A percentile compares a stretch with the other conserved stretches of the same genome.
Evolutionary conservation across 2,888 invertebrate genomes (phyloP).

Genomic region (Tetragnatha montana): DNA sequence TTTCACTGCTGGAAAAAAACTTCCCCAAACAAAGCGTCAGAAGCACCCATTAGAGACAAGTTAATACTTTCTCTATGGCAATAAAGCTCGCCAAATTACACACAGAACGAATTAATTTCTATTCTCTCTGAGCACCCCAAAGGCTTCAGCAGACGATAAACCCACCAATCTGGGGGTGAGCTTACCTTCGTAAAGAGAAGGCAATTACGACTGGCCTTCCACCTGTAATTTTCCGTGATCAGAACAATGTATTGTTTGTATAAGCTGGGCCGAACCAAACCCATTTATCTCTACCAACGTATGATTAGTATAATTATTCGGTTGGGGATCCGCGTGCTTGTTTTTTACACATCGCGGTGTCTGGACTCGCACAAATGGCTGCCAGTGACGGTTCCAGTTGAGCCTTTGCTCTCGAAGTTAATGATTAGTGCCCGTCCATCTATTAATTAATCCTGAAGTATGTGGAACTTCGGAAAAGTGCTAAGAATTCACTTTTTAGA

Average conservation of each 20-base stretch:
- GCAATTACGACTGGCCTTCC: conserved; percentile 34
- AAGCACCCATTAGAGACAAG: conserved; percentile 4
- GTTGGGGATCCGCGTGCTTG: conserved; percentile 6
- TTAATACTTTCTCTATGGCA: conserved; percentile 4
- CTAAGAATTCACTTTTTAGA: too few species aligned
- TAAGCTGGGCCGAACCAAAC: conserved; percentile 37
- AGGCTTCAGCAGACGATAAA: conserved; percentile 1
- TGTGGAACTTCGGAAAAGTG: too few species aligned
- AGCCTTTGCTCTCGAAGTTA: conserved; percentile 6
- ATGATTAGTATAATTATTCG: conserved; percentile 50
- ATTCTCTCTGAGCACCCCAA: conserved; percentile 1
- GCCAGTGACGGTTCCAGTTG: neutral
- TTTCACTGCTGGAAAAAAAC: neutral
- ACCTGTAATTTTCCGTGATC: conserved; percentile 35
- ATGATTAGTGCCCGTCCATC: neutral
- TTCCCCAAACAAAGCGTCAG: conserved; percentile 15
- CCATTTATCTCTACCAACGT: conserved; percentile 47
- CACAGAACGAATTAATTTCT: conserved; percentile 32
- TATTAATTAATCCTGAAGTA: conserved; percentile 9
- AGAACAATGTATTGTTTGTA: conserved; percentile 50
- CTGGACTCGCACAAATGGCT: conserved; percentile 14
- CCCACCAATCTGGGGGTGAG: conserved; percentile 15
- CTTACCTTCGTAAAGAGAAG: conserved; percentile 4
- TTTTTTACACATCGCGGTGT: conserved; percentile 49
- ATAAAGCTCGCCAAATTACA: conserved; percentile 42